Percentiles rank a stretch among this genome's conserved stretches.
These are phyloP conservation scores for Graptemys geographica DNA, from an alignment of 2,797 vertebrate species.

Conservation along the genomic window DNA sequence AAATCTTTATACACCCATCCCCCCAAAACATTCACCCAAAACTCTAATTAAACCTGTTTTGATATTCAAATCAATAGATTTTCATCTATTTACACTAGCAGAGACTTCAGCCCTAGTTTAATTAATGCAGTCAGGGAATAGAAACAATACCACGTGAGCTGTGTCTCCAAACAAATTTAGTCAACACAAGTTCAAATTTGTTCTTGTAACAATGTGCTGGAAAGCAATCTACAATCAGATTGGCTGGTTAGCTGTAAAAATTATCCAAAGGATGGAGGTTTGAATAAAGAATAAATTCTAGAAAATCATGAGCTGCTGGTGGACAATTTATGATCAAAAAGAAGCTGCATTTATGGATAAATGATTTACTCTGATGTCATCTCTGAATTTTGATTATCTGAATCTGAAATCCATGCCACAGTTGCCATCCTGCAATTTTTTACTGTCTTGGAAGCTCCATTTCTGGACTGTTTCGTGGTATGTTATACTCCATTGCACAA, in stretches of 20 bases:
- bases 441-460: neutral
- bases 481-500: rapidly evolving
- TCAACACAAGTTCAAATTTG: neutral
- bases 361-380: neutral
- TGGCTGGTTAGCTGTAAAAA: neutral
- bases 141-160: neutral
- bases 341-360: neutral
- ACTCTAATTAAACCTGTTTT: slow-evolving; percentile 39
- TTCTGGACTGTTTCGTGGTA: neutral
- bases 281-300: neutral
- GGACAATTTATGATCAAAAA: neutral
- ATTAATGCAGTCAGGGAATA: neutral
- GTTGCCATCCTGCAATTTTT: neutral
- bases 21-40: neutral
- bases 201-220: neutral
- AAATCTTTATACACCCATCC: neutral
- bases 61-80: slow-evolving; percentile 24
- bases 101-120: neutral
- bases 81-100: neutral
- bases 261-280: neutral
- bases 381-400: neutral
- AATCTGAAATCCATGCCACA: neutral
- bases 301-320: neutral
- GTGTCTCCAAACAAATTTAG: neutral
- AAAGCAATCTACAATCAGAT: neutral